A percentile compares a stretch with the other conserved stretches of the same genome.
Evolutionary conservation across 2,888 invertebrate genomes (phyloP).

Genomic region (Caenorhabditis wallacei): DNA sequence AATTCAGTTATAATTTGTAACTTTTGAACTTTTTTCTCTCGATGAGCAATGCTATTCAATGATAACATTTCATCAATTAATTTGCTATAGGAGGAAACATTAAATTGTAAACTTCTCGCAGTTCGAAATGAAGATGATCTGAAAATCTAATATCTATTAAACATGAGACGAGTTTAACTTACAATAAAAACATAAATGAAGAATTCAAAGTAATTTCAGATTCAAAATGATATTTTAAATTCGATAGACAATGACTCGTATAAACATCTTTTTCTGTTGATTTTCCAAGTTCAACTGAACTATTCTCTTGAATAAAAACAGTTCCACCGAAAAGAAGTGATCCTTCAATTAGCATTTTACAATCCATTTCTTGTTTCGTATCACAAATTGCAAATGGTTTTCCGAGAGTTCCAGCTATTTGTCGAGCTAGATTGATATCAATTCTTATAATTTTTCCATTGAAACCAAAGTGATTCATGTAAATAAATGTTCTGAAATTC

Average conservation of each 20-base stretch:
- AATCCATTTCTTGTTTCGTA: slow-evolving; percentile 27
- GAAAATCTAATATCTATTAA: background rate
- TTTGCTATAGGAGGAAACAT: slow-evolving; percentile 1
- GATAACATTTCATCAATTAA: slow-evolving; percentile 45
- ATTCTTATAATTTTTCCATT: slow-evolving; percentile 2
- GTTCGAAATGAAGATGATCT: slow-evolving; percentile 37
- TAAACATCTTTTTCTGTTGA: slow-evolving; percentile 55
- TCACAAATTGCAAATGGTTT: slow-evolving; percentile 62
- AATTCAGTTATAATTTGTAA: slow-evolving; percentile 53
- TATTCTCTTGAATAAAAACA: slow-evolving; percentile 28
- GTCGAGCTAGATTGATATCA: slow-evolving; percentile 17
- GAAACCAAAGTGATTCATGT: slow-evolving; percentile 59
- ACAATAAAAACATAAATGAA: slow-evolving; percentile 53
- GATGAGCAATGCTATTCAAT: slow-evolving; percentile 43
- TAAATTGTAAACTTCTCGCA: slow-evolving; percentile 11
- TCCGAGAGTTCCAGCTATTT: slow-evolving; percentile 41
- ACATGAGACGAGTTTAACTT: background rate
- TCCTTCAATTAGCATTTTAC: slow-evolving; percentile 60
- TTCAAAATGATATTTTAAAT: slow-evolving; percentile 60
- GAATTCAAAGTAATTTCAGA: slow-evolving; percentile 57
- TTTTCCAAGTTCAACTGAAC: slow-evolving; percentile 23
- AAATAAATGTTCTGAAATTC: slow-evolving; percentile 29
- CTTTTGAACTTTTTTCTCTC: slow-evolving; percentile 58
- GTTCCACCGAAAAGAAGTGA: slow-evolving; percentile 50
- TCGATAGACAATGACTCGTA: slow-evolving; percentile 28